Base-by-base conservation (phyloP, 2,888 invertebrate genomes). In the Melieria crassipennis region DNA sequence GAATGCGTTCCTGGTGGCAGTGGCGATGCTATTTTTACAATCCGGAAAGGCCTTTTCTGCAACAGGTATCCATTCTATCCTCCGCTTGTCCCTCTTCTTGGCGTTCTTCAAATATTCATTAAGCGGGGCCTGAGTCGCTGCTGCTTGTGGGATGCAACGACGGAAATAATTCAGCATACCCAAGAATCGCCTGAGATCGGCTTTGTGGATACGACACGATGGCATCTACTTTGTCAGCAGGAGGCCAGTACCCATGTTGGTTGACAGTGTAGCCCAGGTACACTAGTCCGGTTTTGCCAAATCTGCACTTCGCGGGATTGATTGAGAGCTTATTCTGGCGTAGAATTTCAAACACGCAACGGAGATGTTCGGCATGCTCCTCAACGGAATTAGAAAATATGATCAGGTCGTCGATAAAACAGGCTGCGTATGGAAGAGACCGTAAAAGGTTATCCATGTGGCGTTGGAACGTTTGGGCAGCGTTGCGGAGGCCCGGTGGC, bases 381-480 rank as follows among this genome's bases (percentile, higher is more conserved):
- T 30, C 30, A 30, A 30, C 30, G 30, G 30, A 30, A 30, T 30
- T 30, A 30, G 30, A 30, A 30, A 30, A 30, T 30, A 30, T 30
- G 30, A 30, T 30, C 2, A 30, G 2, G 30, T 30, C 30, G 30
- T 30, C 30, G 30, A 30, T 30, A 30, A 30, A 30, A 30, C 30
- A 30, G 30, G 30, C 1, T 30, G 2, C 30, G 30, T 30, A 30
- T 30, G 30, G 30, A 2, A 30, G 30, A 30, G 30, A 30, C 30
- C 30, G 30, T 30, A 30, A 30, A 2, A 30, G 30, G 30, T 30
- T 30, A 30, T 68, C 68, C 68, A 68, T 68, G 16, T 43, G 52
- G 42, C 68, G 60, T 60, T 62, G 68, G 46, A 68, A 68, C 16
- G 52, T 68, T 45, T 68, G 55, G 11, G 68, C 52, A 7, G 69